Evolutionary conservation across 2,888 invertebrate genomes (phyloP).

Genomic region (Amblyjoppa proteus): DNA sequence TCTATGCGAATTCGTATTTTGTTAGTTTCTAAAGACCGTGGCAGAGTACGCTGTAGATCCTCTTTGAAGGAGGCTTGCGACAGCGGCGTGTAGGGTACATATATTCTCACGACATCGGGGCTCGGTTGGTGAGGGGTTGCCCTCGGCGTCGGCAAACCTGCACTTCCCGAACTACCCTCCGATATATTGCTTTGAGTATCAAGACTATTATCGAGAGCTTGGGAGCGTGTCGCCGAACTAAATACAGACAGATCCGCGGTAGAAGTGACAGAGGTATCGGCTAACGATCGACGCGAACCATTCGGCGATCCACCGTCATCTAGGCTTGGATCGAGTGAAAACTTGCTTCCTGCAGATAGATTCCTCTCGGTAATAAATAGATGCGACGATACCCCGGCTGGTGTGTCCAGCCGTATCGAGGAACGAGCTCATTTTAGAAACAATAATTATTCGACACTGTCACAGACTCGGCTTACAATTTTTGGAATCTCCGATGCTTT

Average conservation of each 20-base stretch:
- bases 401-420: constrained; percentile 67
- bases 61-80: constrained; percentile 87
- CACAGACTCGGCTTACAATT: constrained; percentile 42
- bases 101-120: constrained; percentile 92
- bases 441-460: constrained; percentile 65
- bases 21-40: constrained; percentile 88
- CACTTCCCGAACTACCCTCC: constrained; percentile 89
- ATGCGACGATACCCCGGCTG: constrained; percentile 69
- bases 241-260: constrained; percentile 94
- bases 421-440: constrained; percentile 63
- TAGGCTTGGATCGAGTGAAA: constrained; percentile 88
- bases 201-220: constrained; percentile 90
- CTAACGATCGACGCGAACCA: constrained; percentile 92
- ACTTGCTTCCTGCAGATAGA: constrained; percentile 87
- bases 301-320: constrained; percentile 90
- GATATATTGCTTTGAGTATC: constrained; percentile 92
- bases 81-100: constrained; percentile 91
- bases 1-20: constrained; percentile 91
- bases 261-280: constrained; percentile 94
- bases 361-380: constrained; percentile 70
- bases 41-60: constrained; percentile 85
- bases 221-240: constrained; percentile 90
- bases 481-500: constrained; percentile 27
- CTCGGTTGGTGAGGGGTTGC: constrained; percentile 89
- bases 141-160: constrained; percentile 88